Conservation (phyloP, 1,140 invertebrate species). For the Penaeus chinensis region DNA sequence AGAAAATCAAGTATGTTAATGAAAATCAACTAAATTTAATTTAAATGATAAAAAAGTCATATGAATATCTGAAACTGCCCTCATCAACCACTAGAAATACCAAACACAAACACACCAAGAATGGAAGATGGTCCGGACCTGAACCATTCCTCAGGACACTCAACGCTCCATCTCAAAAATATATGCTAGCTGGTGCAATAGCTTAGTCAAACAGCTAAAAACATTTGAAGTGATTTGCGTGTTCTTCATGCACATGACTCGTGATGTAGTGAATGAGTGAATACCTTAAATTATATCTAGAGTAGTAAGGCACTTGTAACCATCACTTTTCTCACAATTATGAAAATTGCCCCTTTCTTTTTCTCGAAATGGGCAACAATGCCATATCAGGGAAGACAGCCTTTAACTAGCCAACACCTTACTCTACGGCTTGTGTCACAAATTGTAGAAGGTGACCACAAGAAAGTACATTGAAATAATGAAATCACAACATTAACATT, state of each 20-base stretch:
- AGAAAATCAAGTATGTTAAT: too few relatives aligned
- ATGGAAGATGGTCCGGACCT: neutral
- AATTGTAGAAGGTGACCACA: too few relatives aligned
- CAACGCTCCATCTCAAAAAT: conserved; percentile 14
- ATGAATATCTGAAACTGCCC: neutral
- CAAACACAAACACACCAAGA: conserved; percentile 27
- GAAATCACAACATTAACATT: too few relatives aligned
- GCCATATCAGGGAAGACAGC: neutral
- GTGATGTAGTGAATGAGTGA: conserved; percentile 50
- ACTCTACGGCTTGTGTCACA: too few relatives aligned
- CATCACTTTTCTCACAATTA: too few relatives aligned
- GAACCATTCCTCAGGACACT: conserved; percentile 21
- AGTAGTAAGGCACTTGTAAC: neutral
- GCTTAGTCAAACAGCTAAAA: conserved; percentile 33
- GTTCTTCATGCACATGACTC: conserved; percentile 38
- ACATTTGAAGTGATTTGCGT: conserved; percentile 30
- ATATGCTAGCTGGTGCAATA: conserved; percentile 34
- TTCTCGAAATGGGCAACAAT: neutral
- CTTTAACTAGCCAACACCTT: too few relatives aligned
- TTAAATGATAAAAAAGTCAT: neutral
- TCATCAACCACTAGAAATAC: conserved; percentile 35
- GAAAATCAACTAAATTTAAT: too few relatives aligned
- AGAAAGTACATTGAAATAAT: too few relatives aligned
- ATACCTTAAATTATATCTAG: conserved; percentile 27
- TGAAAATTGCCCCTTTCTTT: too few relatives aligned